Evolutionary conservation across 2,888 invertebrate species (phyloP).

Genomic region (Parascotia fuliginaria): DNA sequence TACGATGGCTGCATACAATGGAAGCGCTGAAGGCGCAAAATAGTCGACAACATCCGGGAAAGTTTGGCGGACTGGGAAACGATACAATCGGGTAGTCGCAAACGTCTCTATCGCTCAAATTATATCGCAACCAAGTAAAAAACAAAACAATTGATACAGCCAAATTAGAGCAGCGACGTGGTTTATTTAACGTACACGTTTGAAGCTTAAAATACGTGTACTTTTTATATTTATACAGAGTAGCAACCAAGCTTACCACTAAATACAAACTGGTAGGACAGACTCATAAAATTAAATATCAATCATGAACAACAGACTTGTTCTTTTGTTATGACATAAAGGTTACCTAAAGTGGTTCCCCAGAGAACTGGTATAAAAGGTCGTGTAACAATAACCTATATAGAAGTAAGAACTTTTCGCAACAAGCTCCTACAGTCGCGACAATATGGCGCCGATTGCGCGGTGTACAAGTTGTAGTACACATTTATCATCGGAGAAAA

Average conservation of each 20-base stretch:
- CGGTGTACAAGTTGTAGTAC: slow-evolving; percentile 29
- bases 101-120: slow-evolving; percentile 43
- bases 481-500: slow-evolving; percentile 12
- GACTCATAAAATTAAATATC: slow-evolving; percentile 62
- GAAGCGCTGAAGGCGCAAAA: slow-evolving; percentile 59
- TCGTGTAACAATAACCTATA: slow-evolving; percentile 74
- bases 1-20: slow-evolving; percentile 60
- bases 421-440: slow-evolving; percentile 57
- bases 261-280: slow-evolving; percentile 37
- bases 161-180: slow-evolving; percentile 24
- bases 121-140: slow-evolving; percentile 38
- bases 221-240: slow-evolving; percentile 21
- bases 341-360: slow-evolving; percentile 59
- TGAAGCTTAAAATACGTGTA: slow-evolving; percentile 24
- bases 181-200: slow-evolving; percentile 33
- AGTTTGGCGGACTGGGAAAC: slow-evolving; percentile 57
- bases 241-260: slow-evolving; percentile 22
- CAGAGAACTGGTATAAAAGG: slow-evolving; percentile 65
- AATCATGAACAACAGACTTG: slow-evolving; percentile 49
- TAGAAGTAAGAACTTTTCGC: slow-evolving; percentile 62
- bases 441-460: slow-evolving; percentile 61
- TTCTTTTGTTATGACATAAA: slow-evolving; percentile 56
- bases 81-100: slow-evolving; percentile 45
- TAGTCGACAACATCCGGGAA: slow-evolving; percentile 68
- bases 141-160: slow-evolving; percentile 37